Evolutionary conservation across 1,140 invertebrate species (phyloP).

Genomic region (Hypothenemus hampei): DNA sequence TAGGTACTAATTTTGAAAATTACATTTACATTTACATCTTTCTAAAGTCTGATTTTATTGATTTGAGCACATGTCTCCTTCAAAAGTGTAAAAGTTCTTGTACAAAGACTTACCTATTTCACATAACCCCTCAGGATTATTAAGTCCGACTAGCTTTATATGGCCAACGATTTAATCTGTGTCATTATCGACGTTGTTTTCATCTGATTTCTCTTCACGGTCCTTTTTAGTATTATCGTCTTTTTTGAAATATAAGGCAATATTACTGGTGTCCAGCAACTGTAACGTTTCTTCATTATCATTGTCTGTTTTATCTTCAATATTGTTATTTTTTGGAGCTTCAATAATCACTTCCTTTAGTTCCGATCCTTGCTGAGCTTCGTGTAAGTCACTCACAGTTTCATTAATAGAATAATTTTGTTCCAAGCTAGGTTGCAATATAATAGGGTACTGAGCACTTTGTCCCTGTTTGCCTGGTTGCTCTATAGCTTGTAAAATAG

Average conservation of each 20-base stretch:
- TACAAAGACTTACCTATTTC: no score
- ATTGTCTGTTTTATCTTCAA: constrained; percentile 9
- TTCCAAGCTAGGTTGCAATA: constrained; percentile 33
- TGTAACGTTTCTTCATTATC: constrained; percentile 32
- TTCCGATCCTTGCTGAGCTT: constrained; percentile 23
- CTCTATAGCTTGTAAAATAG: constrained; percentile 70
- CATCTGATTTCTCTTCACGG: constrained; percentile 8
- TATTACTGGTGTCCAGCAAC: constrained; percentile 51
- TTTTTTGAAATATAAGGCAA: constrained; percentile 51
- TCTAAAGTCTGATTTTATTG: no score
- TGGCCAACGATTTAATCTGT: constrained; percentile 1
- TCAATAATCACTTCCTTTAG: constrained; percentile 28
- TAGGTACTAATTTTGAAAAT: no score
- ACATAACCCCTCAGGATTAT: no score
- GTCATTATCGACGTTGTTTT: constrained; percentile 11
- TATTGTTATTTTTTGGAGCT: constrained; percentile 21
- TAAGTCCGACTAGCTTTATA: no score
- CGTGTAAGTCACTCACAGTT: constrained; percentile 14
- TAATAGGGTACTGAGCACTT: constrained; percentile 20
- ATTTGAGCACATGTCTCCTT: no score
- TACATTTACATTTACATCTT: no score
- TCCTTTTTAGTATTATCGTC: constrained; percentile 22
- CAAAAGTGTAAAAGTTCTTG: no score
- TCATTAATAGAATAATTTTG: constrained; percentile 32
- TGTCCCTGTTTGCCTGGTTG: constrained; percentile 46